Percentiles rank a stretch among this genome's conserved stretches.
These are phyloP conservation scores for Parnassius mnemosyne DNA, from an alignment of 2,888 invertebrate species.

Conservation along the genomic window DNA sequence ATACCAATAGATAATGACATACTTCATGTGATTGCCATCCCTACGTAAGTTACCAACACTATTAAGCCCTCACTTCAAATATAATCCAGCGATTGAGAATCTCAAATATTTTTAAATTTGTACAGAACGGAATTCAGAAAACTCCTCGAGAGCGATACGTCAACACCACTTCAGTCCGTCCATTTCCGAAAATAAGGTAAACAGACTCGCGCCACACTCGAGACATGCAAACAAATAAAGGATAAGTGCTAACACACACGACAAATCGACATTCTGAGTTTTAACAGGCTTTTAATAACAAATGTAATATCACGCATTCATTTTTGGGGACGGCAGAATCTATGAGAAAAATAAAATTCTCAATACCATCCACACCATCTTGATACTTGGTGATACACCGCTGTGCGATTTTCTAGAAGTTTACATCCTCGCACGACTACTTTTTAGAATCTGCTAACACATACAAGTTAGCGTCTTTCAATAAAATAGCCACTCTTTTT, in stretches of 20 bases:
- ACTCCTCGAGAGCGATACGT: constrained; percentile 20
- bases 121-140: constrained; percentile 14
- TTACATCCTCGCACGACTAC: no score
- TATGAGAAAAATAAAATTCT: neutral
- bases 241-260: constrained; percentile 23
- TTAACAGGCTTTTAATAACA: constrained; percentile 19
- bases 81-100: constrained; percentile 6
- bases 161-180: constrained; percentile 20
- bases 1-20: no score
- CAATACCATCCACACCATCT: no score
- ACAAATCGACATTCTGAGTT: constrained; percentile 18
- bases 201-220: constrained; percentile 24
- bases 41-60: constrained; percentile 6
- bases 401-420: no score
- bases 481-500: no score
- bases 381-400: no score
- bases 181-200: constrained; percentile 31
- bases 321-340: neutral
- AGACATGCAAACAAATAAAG: constrained; percentile 26
- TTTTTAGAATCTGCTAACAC: no score
- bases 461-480: no score
- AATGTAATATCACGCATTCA: constrained; percentile 10
- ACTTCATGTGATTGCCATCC: neutral
- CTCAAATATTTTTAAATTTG: constrained; percentile 23
- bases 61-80: neutral